Evolutionary conservation across 2,888 invertebrate species (phyloP).

Genomic region (Chrysopilus asiliformis): DNA sequence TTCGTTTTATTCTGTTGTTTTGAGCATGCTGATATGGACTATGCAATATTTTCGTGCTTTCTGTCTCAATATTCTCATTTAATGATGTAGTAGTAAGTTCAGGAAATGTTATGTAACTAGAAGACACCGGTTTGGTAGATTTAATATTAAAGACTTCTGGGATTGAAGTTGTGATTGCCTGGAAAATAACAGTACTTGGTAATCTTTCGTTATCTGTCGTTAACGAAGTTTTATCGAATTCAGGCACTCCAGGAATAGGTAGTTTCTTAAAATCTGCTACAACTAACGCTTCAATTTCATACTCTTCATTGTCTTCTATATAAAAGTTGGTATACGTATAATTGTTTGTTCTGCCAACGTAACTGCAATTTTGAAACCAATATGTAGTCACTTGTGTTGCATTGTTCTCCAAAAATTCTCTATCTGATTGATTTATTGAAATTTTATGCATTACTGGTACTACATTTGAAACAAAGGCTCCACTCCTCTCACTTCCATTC

Average conservation of each 20-base stretch:
- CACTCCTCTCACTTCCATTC: conserved; percentile 41
- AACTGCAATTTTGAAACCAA: conserved; percentile 70
- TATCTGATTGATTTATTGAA: conserved; percentile 45
- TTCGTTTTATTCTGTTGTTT: no score
- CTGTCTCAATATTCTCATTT: no score
- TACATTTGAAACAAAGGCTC: conserved; percentile 50
- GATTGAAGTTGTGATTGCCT: no score
- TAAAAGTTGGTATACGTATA: conserved; percentile 51
- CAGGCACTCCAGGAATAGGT: conserved; percentile 32
- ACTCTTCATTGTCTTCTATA: conserved; percentile 42
- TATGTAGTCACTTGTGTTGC: conserved; percentile 48
- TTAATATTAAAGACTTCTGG: no score
- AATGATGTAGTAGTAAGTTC: no score
- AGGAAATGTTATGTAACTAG: no score
- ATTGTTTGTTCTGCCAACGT: conserved; percentile 49
- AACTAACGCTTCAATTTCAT: conserved; percentile 55
- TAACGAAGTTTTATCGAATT: no score
- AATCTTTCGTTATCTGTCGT: no score
- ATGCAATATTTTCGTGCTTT: no score
- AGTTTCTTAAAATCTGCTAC: conserved; percentile 54
- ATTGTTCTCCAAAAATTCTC: conserved; percentile 41
- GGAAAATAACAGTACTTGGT: no score
- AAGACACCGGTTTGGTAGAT: no score
- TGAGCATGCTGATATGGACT: no score
- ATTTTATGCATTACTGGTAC: conserved; percentile 45